These are phyloP conservation scores for Chiloscyllium punctatum DNA, from an alignment of 2,797 vertebrate species.

Conservation along the genomic window DNA sequence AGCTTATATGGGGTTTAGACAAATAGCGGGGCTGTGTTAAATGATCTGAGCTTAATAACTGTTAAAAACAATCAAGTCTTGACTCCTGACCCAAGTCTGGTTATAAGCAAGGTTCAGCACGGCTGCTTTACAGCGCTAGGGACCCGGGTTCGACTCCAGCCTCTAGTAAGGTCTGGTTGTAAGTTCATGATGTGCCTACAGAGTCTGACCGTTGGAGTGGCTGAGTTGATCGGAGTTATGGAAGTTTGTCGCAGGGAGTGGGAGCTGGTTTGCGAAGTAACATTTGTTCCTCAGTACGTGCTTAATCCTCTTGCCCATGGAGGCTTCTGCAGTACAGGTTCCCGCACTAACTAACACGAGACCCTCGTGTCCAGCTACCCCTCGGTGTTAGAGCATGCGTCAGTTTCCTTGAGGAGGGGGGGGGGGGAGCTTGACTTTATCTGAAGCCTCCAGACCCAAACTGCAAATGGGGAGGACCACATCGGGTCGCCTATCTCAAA, in stretches of 20 bases:
- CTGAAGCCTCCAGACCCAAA: not conserved
- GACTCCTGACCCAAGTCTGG: too few species aligned
- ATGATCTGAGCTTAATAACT: not conserved
- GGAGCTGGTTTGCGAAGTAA: not conserved
- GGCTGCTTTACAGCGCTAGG: too few species aligned
- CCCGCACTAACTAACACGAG: not conserved
- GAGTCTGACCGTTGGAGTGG: not conserved
- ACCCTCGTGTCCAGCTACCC: not conserved
- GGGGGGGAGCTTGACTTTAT: too few species aligned
- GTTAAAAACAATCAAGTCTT: not conserved
- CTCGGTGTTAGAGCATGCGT: not conserved
- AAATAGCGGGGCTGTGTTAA: not conserved
- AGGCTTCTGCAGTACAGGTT: not conserved
- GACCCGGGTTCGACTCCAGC: too few species aligned
- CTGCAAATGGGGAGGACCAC: not conserved
- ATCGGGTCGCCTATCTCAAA: too few species aligned
- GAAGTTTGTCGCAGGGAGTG: not conserved
- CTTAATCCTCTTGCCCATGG: not conserved
- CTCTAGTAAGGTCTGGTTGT: too few species aligned
- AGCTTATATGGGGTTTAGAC: not conserved
- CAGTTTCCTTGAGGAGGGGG: not conserved
- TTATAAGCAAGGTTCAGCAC: too few species aligned
- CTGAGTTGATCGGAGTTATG: not conserved
- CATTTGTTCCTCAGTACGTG: not conserved
- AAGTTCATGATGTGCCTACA: not conserved